These are phyloP conservation scores for Myotis vivesi DNA, from an alignment of 2,797 vertebrate species.

Conservation along the genomic window DNA sequence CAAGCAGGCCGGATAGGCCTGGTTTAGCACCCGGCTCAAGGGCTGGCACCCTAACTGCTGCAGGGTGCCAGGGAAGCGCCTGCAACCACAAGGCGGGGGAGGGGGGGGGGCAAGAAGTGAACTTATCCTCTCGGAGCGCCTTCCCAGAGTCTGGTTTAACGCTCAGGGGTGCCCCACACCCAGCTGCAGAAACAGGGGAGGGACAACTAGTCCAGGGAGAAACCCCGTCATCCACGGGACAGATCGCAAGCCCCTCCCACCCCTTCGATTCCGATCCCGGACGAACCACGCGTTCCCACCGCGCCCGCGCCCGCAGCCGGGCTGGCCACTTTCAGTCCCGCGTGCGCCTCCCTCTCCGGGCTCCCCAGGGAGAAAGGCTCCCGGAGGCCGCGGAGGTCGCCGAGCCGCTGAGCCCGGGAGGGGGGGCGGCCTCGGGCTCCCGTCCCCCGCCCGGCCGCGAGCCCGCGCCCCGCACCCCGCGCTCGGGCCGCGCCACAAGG, in stretches of 20 bases:
- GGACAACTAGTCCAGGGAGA: too few species aligned
- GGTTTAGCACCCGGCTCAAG: not conserved
- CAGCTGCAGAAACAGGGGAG: not conserved
- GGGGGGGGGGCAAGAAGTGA: too few species aligned
- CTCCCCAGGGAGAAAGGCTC: not conserved
- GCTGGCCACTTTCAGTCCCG: rapidly evolving
- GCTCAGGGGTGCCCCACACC: not conserved
- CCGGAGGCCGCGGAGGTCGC: not conserved
- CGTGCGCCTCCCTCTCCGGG: not conserved
- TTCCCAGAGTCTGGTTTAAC: rapidly evolving
- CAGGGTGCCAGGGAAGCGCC: not conserved
- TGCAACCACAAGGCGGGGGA: too few species aligned
- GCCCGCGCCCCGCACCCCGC: not conserved
- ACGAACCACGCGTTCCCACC: not conserved
- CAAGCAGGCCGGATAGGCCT: rapidly evolving
- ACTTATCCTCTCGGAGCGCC: not conserved
- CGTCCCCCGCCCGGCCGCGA: not conserved
- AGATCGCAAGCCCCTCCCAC: not conserved
- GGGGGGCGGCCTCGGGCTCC: too few species aligned
- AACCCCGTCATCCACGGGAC: too few species aligned
- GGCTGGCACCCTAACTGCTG: not conserved
- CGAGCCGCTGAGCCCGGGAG: not conserved
- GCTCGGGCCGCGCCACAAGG: not conserved
- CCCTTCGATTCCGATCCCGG: rapidly evolving
- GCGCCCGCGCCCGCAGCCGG: not conserved